Evolutionary conservation across 1,140 invertebrate species (phyloP), one percentile per base, ranked within the genome.

Genomic region (Drosophila asahinai): DNA sequence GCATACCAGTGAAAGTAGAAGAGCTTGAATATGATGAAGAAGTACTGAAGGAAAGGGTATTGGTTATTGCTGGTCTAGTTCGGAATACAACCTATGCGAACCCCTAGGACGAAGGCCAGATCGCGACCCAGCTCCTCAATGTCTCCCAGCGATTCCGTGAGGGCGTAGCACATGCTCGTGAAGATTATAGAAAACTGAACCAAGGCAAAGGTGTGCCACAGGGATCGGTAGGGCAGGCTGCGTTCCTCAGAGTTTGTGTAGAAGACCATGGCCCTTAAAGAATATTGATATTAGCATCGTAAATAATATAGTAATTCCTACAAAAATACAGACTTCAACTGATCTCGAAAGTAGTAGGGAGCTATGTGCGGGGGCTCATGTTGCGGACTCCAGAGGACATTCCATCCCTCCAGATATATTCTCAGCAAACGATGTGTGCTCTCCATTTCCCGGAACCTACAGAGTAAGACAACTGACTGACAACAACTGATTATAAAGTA

Each of bases 41-140:
- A 59, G n/a, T 25, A 2, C 33, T 25, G 22, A 0, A 42, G 22
- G 7, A 8, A n/a, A 0, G 2, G 12, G 5, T 33, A 7, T 30
- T 4, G 12, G 15, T 30, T 25, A 36, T 1, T 12, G 17, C 4
- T 42, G 9, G 1, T 9, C 5, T 9, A 0, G 1, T n/a, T 5
- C 2, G 0, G 6, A 7, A 7, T 5, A 0, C 0, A 5, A 5
- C 1, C 9, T 47, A 51, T 19, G 6, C 60, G 12, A 49, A 55
- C n/a, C 45, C 27, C 78, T 59, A 86, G 3, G 40, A 51, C 22
- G 15, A 68, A 43, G 12, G 66, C 66, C 0, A 66, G 14, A 63
- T 86, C 83, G 22, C 77, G 64, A 19, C 83, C 83, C 5, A 68
- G 33, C 2, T 66, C 36, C 11, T 81, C 61, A 25, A 67, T 9